Conservation (phyloP, 1,140 invertebrate species). For the Listronotus bonariensis region DNA sequence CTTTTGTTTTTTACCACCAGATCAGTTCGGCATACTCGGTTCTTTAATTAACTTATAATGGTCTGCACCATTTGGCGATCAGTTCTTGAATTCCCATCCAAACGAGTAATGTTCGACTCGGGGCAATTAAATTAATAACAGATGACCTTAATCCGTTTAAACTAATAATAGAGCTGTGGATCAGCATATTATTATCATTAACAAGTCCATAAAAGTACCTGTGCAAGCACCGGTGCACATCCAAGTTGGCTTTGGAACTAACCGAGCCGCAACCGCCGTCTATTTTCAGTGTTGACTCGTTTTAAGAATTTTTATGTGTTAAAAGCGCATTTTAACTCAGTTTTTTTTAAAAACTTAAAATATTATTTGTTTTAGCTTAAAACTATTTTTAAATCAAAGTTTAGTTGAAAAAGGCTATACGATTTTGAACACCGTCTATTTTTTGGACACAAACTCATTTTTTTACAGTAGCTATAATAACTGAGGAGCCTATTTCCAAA, state of each 20-base stretch:
- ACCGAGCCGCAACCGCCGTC: background rate
- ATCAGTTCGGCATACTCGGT: too few relatives aligned
- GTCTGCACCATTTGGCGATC: background rate
- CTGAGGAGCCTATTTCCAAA: too few relatives aligned
- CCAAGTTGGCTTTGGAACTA: constrained; percentile 13
- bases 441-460: too few relatives aligned
- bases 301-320: background rate
- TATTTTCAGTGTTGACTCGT: constrained; percentile 8
- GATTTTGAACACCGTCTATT: too few relatives aligned
- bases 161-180: constrained; percentile 24
- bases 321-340: too few relatives aligned
- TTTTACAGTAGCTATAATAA: too few relatives aligned
- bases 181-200: constrained; percentile 31
- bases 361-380: too few relatives aligned
- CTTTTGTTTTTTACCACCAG: too few relatives aligned
- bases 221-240: constrained; percentile 24
- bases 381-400: too few relatives aligned
- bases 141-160: constrained; percentile 34
- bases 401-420: too few relatives aligned
- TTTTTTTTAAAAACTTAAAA: too few relatives aligned
- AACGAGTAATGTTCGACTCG: constrained; percentile 1
- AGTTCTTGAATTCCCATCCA: constrained; percentile 10
- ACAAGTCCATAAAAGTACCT: constrained; percentile 27
- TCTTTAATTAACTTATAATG: background rate
- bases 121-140: constrained; percentile 27